phyloP scores from a whole-genome alignment of 2,888 invertebrate species.

The Pterostichus niger region DNA sequence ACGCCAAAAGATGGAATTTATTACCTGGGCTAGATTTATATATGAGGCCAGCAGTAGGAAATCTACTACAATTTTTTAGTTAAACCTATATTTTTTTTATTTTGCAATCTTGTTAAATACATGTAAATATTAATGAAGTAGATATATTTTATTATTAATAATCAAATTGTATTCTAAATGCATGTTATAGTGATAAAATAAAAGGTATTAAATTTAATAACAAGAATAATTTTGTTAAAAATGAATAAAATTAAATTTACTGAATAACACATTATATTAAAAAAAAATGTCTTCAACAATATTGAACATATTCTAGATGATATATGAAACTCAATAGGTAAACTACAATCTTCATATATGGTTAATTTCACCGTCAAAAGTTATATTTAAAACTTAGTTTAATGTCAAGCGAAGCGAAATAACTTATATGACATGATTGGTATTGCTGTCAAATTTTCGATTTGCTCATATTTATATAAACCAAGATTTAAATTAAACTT shows the following conservation, averaged over 20 bases:
- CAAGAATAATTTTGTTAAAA: background rate
- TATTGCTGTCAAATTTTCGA: too few relatives aligned
- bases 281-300: background rate
- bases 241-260: background rate
- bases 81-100: background rate
- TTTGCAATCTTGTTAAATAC: constrained; percentile 35
- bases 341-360: too few relatives aligned
- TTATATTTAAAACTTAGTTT: too few relatives aligned
- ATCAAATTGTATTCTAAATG: constrained; percentile 38
- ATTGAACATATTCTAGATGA: background rate
- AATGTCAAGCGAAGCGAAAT: too few relatives aligned
- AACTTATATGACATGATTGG: too few relatives aligned
- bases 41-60: too few relatives aligned
- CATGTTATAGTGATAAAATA: constrained; percentile 32
- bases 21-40: too few relatives aligned
- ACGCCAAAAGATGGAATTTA: too few relatives aligned
- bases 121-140: constrained; percentile 46
- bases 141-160: constrained; percentile 49
- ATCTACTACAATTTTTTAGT: too few relatives aligned
- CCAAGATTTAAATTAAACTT: too few relatives aligned
- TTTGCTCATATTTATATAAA: too few relatives aligned
- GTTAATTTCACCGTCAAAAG: too few relatives aligned
- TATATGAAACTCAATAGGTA: background rate
- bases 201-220: constrained; percentile 23
- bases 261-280: background rate